phyloP scores from a whole-genome alignment of 1,140 invertebrate genomes.

The Amyelois transitella region DNA sequence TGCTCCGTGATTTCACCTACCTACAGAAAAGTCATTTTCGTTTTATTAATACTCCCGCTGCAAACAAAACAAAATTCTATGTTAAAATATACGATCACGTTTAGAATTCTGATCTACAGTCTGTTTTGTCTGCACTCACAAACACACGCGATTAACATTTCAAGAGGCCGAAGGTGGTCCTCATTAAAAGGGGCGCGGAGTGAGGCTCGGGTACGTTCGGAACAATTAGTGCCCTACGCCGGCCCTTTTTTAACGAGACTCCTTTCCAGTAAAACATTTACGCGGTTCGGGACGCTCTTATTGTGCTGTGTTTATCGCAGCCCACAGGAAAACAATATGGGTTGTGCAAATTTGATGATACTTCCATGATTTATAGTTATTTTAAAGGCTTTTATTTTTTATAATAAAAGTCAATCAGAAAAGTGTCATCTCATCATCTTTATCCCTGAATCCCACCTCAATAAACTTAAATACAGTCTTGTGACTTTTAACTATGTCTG shows the following conservation, averaged over 20 bases:
- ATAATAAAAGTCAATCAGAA: no score
- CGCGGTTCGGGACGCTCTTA: conserved; percentile 9
- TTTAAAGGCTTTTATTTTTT: not conserved
- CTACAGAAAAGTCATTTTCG: no score
- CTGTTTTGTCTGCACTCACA: not conserved
- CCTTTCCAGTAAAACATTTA: conserved; percentile 51
- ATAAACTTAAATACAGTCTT: no score
- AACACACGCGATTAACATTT: conserved; percentile 1
- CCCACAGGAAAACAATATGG: not conserved
- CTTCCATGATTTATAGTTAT: not conserved
- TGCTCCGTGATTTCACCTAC: no score
- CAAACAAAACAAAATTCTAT: no score
- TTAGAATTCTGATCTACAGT: not conserved
- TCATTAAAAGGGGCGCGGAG: conserved; percentile 20
- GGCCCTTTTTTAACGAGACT: conserved; percentile 52
- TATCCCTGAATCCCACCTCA: no score
- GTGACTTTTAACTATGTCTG: no score
- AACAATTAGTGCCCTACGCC: conserved; percentile 34
- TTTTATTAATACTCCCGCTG: no score
- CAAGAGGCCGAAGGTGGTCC: conserved; percentile 10
- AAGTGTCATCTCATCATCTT: no score
- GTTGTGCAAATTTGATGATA: not conserved
- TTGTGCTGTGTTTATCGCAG: not conserved
- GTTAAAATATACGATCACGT: not conserved
- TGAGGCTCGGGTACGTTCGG: conserved; percentile 5